phyloP scores from a whole-genome alignment of 1,140 invertebrate species.

The Ips nitidus region DNA sequence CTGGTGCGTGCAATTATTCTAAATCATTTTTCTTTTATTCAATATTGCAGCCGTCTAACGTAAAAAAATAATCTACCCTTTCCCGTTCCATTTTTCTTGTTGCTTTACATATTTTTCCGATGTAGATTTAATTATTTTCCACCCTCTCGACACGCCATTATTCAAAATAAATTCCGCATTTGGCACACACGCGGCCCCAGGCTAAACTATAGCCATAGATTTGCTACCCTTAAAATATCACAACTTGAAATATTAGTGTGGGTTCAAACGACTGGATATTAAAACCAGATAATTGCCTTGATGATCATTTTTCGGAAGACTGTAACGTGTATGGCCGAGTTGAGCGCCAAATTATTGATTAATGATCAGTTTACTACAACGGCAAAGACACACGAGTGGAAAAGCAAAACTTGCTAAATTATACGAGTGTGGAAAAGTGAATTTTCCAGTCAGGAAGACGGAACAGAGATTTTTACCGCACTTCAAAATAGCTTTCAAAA shows the following conservation, averaged over 20 bases:
- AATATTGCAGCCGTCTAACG: background rate
- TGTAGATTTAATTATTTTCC: slow-evolving; percentile 35
- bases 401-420: no score
- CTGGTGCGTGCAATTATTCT: no score
- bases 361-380: background rate
- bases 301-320: no score
- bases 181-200: slow-evolving; percentile 30
- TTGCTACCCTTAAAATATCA: slow-evolving; percentile 41
- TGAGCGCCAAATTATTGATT: background rate
- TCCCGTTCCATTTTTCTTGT: slow-evolving; percentile 11
- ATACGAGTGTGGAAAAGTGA: no score
- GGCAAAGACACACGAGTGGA: no score
- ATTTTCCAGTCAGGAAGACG: no score
- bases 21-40: background rate
- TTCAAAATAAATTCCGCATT: slow-evolving; percentile 38
- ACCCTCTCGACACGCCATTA: slow-evolving; percentile 33
- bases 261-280: background rate
- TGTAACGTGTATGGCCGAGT: no score
- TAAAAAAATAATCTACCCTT: background rate
- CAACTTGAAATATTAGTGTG: slow-evolving; percentile 15
- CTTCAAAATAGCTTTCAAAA: no score
- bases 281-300: background rate
- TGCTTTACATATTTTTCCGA: slow-evolving; percentile 30
- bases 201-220: slow-evolving; percentile 30
- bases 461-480: no score